These are phyloP conservation scores for Emmelina monodactyla DNA, from an alignment of 2,888 invertebrate species.

Conservation along the genomic window DNA sequence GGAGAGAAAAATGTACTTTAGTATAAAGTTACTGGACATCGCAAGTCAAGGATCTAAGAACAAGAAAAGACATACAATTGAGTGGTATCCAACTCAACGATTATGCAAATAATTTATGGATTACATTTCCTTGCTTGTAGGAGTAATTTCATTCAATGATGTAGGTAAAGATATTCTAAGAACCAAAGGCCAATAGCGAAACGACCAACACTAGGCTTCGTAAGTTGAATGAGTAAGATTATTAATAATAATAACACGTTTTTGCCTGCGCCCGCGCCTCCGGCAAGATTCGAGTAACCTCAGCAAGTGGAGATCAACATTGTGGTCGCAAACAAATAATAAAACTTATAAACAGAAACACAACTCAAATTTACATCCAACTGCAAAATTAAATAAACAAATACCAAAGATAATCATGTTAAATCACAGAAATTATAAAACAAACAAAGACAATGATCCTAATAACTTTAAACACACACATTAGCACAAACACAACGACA, in stretches of 20 bases:
- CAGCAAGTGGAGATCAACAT: constrained; percentile 26
- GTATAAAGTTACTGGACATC: constrained; percentile 20
- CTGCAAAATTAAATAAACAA: constrained; percentile 1
- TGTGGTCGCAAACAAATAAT: constrained; percentile 18
- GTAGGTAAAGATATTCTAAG: constrained; percentile 24
- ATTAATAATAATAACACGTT: constrained; percentile 61
- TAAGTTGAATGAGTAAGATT: constrained; percentile 44
- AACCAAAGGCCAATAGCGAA: constrained; percentile 22
- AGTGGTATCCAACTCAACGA: too few relatives aligned
- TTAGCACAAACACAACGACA: too few relatives aligned
- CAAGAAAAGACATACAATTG: too few relatives aligned
- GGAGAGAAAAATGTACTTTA: constrained; percentile 61
- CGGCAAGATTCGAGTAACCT: constrained; percentile 36
- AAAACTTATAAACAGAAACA: constrained; percentile 1
- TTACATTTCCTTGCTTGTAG: constrained; percentile 4
- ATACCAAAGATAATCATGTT: background rate
- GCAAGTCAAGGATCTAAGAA: background rate
- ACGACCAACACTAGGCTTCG: constrained; percentile 17
- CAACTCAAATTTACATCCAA: constrained; percentile 2
- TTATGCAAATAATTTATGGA: too few relatives aligned
- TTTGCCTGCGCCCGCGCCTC: constrained; percentile 52
- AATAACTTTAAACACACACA: too few relatives aligned
- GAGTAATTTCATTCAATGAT: constrained; percentile 16
- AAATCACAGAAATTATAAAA: too few relatives aligned
- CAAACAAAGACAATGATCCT: too few relatives aligned